Evolutionary conservation across 2,797 vertebrate genomes (phyloP).

Genomic region (Enteromius paludinosus): DNA sequence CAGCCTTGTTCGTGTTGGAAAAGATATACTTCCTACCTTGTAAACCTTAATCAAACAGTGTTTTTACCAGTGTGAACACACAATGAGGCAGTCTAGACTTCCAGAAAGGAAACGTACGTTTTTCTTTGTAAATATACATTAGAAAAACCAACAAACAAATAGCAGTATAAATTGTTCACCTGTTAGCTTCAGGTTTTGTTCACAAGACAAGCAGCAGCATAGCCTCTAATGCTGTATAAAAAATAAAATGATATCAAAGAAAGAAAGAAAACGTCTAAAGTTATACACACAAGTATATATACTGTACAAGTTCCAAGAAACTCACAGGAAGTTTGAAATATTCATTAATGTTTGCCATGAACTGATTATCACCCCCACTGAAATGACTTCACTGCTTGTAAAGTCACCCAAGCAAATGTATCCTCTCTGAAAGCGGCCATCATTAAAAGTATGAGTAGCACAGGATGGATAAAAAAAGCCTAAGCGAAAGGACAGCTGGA

Average conservation of each 20-base stretch:
- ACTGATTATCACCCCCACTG: constrained; percentile 54
- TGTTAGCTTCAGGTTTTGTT: background rate
- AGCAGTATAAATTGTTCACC: background rate
- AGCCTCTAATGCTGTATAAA: background rate
- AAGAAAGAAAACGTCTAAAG: constrained; percentile 14
- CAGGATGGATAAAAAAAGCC: constrained; percentile 56
- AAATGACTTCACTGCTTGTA: constrained; percentile 55
- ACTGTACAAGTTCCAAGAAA: constrained; percentile 15
- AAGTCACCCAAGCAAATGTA: constrained; percentile 58
- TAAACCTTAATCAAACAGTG: constrained; percentile 36
- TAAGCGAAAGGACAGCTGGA: constrained; percentile 55
- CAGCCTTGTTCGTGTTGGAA: constrained; percentile 32
- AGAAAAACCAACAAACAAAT: constrained; percentile 7
- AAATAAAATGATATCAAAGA: background rate
- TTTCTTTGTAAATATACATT: constrained; percentile 28
- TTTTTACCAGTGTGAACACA: constrained; percentile 3
- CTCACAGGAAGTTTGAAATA: constrained; percentile 50
- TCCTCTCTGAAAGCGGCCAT: constrained; percentile 52
- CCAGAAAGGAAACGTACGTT: background rate
- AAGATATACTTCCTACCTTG: constrained; percentile 26
- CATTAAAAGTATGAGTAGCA: constrained; percentile 38
- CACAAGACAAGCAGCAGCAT: background rate
- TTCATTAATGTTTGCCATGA: constrained; percentile 37
- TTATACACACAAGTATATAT: background rate
- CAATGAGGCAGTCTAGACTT: constrained; percentile 3